Percentiles rank a stretch among this genome's conserved stretches.
phyloP scores from a whole-genome alignment of 2,113 vertebrate genomes.

The Toxostoma redivivum region DNA sequence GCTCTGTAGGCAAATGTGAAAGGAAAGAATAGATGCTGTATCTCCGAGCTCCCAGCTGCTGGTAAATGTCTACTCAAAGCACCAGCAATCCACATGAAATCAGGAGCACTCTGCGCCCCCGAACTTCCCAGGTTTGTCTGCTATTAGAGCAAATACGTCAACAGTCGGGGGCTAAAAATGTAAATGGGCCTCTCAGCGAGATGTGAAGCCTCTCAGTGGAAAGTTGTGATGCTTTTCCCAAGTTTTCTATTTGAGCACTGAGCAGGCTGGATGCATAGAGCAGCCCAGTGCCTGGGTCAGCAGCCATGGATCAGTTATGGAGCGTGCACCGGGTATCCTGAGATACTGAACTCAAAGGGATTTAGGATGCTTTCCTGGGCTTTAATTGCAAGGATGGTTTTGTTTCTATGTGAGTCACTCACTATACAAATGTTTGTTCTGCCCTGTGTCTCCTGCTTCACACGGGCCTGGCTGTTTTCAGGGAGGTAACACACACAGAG shows the following conservation, averaged over 20 bases:
- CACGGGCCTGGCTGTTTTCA: not conserved
- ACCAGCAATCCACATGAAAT: not conserved
- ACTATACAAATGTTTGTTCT: not conserved
- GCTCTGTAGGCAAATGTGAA: conserved; percentile 50
- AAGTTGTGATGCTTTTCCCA: not conserved
- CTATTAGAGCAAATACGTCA: not conserved
- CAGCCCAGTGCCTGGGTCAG: not conserved
- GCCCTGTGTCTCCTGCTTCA: not conserved
- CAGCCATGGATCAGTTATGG: not conserved
- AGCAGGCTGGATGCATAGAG: not conserved
- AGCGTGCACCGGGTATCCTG: not conserved
- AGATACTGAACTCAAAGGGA: not conserved
- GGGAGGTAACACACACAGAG: not conserved
- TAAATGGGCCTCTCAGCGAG: not conserved
- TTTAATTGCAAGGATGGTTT: not conserved
- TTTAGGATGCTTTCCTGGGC: not conserved
- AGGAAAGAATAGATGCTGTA: conserved; percentile 33
- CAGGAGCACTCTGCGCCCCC: not conserved
- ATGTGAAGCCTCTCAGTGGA: conserved; percentile 2
- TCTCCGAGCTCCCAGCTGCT: conserved; percentile 48
- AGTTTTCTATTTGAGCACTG: not conserved
- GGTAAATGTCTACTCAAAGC: not conserved
- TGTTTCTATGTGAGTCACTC: conserved; percentile 3
- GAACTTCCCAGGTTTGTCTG: not conserved
- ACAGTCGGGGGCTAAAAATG: conserved; percentile 26